Evolutionary conservation across 2,113 vertebrate genomes (phyloP).

Genomic region (Hypanus sabinus): DNA sequence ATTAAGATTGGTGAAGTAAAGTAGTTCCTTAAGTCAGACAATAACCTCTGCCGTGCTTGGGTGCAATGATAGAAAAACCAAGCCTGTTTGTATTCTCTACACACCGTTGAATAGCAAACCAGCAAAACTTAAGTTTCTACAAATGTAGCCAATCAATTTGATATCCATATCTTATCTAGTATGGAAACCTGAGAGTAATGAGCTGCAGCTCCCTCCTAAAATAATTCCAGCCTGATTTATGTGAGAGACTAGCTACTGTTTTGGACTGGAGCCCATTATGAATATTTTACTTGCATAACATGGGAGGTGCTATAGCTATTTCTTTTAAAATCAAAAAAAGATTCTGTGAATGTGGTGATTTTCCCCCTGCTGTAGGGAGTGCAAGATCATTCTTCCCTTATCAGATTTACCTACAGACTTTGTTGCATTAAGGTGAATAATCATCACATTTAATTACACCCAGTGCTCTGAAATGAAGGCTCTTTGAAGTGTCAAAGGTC

Average conservation of each 20-base stretch:
- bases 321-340: neutral
- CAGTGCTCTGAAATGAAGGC: neutral
- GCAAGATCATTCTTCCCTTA: neutral
- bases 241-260: conserved; percentile 21
- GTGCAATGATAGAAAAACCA: neutral
- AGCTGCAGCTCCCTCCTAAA: neutral
- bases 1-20: conserved; percentile 18
- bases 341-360: neutral
- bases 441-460: conserved; percentile 39
- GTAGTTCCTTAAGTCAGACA: neutral
- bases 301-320: neutral
- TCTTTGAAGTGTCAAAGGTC: conserved; percentile 35
- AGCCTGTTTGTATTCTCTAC: neutral
- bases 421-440: conserved; percentile 29
- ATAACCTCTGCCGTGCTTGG: neutral
- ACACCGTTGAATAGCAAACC: conserved; percentile 2
- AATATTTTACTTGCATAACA: conserved; percentile 35
- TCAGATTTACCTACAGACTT: conserved; percentile 11
- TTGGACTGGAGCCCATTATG: conserved; percentile 8
- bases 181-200: neutral
- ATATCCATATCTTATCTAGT: neutral
- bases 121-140: neutral
- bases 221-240: conserved; percentile 31
- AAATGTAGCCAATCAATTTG: neutral
- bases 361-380: neutral